A percentile compares a stretch with the other conserved stretches of the same genome.
phyloP scores from a whole-genome alignment of 1,140 invertebrate genomes.

The Cyrtorhinus lividipennis region DNA sequence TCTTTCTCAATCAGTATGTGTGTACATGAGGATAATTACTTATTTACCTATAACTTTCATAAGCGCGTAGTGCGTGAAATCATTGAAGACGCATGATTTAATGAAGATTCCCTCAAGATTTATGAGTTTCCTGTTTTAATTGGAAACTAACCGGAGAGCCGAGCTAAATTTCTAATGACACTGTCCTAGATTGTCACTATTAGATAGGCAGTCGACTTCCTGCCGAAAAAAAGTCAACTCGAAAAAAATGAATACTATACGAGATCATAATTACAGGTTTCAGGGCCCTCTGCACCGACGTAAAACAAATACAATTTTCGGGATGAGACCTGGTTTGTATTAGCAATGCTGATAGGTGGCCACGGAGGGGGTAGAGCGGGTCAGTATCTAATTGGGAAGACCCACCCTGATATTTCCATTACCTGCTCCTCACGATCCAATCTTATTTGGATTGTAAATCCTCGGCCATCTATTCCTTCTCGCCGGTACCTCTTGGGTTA shows the following conservation, averaged over 20 bases:
- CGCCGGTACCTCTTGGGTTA: background rate
- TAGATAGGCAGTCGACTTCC: no score
- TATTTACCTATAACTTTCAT: no score
- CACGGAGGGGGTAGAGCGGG: background rate
- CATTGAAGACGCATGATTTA: no score
- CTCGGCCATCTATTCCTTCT: background rate
- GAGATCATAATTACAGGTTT: background rate
- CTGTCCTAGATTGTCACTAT: no score
- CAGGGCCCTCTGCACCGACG: background rate
- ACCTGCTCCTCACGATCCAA: constrained; percentile 14
- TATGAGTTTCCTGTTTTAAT: no score
- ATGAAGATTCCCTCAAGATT: no score
- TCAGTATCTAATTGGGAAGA: constrained; percentile 10
- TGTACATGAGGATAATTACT: no score
- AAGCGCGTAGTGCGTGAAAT: no score
- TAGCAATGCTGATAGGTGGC: background rate
- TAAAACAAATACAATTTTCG: background rate
- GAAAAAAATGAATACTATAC: background rate
- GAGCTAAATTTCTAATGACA: no score
- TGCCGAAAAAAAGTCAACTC: no score
- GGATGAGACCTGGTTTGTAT: background rate
- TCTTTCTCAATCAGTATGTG: no score
- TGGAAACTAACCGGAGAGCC: no score
- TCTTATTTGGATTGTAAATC: constrained; percentile 16
- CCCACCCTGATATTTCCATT: constrained; percentile 15